Conservation (phyloP, 2,797 vertebrate genomes). For the Siniperca scherzeri region DNA sequence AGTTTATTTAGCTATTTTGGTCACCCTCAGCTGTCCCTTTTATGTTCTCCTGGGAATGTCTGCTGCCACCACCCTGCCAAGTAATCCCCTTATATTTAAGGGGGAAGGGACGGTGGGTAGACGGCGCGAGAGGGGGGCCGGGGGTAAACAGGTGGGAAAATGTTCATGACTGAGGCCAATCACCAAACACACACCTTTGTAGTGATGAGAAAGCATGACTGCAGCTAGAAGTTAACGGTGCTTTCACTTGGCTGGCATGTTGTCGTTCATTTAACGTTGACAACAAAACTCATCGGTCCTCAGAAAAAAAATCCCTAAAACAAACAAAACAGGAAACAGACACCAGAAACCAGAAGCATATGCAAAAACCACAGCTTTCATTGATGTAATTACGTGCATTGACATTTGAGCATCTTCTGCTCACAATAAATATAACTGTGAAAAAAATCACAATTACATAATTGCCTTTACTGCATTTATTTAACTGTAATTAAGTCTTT, state of each 20-base stretch:
- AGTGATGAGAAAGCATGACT: constrained; percentile 51
- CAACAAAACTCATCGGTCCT: not conserved
- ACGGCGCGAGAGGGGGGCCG: rapidly evolving
- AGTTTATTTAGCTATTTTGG: constrained; percentile 84
- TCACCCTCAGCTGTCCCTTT: constrained; percentile 81
- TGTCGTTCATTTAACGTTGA: not conserved
- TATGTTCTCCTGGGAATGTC: constrained; percentile 68
- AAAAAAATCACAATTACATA: not conserved
- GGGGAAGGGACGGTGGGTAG: constrained; percentile 10
- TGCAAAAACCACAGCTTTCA: not conserved
- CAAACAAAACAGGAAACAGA: not conserved
- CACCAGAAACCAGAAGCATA: too few species aligned
- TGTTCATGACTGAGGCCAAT: constrained; percentile 36
- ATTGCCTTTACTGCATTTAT: not conserved
- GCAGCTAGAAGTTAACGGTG: constrained; percentile 49
- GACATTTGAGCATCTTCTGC: not conserved
- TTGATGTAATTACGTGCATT: not conserved
- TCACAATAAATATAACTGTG: not conserved
- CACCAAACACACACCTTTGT: constrained; percentile 66
- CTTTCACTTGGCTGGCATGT: constrained; percentile 31
- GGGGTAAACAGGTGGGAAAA: constrained; percentile 60
- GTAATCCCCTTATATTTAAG: constrained; percentile 71
- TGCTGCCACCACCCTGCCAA: constrained; percentile 61
- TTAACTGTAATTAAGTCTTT: not conserved
- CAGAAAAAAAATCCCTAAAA: not conserved